Evolutionary conservation across 2,797 vertebrate species (phyloP).

Genomic region (Podarcis lilfordi): DNA sequence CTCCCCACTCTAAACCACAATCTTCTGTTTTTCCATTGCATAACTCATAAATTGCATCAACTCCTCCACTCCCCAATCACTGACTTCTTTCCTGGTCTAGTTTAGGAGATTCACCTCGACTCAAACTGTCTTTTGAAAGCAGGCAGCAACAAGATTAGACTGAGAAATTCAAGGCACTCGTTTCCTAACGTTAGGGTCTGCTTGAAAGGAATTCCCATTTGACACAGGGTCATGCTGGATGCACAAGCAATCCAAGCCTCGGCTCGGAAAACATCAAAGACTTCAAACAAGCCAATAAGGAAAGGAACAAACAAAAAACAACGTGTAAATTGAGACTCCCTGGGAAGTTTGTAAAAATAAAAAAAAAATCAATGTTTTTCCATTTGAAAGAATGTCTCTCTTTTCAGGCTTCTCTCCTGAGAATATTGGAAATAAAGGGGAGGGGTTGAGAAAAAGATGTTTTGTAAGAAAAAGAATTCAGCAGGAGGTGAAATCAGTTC

Average conservation of each 20-base stretch:
- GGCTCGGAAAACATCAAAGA: constrained; percentile 17
- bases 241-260: not conserved
- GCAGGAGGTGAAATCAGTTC: not conserved
- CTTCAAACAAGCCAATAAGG: not conserved
- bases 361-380: not conserved
- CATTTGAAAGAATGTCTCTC: not conserved
- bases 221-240: not conserved
- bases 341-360: not conserved
- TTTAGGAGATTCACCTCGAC: not conserved
- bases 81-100: not conserved
- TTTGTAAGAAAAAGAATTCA: not conserved
- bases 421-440: not conserved
- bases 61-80: not conserved
- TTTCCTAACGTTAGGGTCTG: not conserved
- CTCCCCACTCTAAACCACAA: not conserved
- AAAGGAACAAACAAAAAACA: constrained; percentile 13
- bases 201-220: not conserved
- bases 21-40: constrained; percentile 3
- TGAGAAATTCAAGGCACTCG: not conserved
- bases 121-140: not conserved
- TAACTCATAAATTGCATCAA: constrained; percentile 1
- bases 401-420: not conserved
- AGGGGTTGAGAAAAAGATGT: not conserved
- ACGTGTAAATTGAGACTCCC: not conserved
- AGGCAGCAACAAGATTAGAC: not conserved